Evolutionary conservation across 2,113 vertebrate genomes (phyloP).

Genomic region (Sphaerodactylus townsendi): DNA sequence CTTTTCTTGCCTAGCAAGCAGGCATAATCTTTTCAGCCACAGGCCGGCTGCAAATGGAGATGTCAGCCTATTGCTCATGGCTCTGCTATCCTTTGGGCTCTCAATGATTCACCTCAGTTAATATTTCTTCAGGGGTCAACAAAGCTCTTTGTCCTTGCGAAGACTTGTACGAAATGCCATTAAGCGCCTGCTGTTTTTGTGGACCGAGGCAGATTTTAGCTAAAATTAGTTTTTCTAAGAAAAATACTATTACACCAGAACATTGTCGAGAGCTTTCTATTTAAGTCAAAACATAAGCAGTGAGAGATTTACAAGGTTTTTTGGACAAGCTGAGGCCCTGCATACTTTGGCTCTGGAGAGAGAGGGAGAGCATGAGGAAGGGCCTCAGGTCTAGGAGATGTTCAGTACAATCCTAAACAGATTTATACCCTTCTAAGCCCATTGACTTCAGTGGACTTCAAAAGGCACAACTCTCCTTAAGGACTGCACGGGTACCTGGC

Average conservation of each 20-base stretch:
- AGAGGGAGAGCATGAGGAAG: not conserved
- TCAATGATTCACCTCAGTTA: not conserved
- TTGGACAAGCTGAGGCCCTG: accelerated
- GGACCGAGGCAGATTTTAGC: not conserved
- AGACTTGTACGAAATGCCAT: accelerated
- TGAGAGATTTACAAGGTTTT: not conserved
- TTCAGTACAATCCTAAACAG: too few species aligned
- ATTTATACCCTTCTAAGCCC: too few species aligned
- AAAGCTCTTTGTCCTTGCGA: accelerated
- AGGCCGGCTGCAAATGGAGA: not conserved
- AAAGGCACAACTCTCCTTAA: too few species aligned
- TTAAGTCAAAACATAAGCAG: not conserved
- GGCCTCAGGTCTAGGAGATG: accelerated
- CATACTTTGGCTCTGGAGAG: not conserved
- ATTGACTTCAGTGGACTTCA: too few species aligned
- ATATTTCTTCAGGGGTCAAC: not conserved
- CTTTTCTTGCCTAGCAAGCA: not conserved
- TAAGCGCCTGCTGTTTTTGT: not conserved
- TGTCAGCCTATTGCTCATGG: not conserved
- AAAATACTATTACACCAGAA: not conserved
- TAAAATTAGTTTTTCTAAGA: not conserved
- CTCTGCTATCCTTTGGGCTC: not conserved
- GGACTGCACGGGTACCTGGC: too few species aligned
- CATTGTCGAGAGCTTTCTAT: not conserved
- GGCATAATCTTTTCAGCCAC: not conserved